phyloP scores from a whole-genome alignment of 2,888 invertebrate genomes.

The Pollenia labialis region DNA sequence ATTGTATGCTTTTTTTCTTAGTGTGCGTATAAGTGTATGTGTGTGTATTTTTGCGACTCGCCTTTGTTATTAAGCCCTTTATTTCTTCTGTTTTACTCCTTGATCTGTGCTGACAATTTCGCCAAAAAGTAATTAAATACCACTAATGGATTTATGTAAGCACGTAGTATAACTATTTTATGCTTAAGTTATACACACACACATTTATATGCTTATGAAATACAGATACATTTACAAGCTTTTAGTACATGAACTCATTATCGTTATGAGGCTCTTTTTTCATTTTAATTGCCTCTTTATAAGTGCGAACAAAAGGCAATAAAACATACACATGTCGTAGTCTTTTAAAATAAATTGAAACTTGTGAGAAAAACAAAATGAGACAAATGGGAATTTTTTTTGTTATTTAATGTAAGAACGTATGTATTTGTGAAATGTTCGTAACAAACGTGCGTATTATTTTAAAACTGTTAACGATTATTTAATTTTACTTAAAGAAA shows the following conservation, averaged over 20 bases:
- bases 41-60: neutral
- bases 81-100: constrained; percentile 41
- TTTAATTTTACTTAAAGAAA: no score
- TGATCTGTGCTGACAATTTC: constrained; percentile 63
- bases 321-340: constrained; percentile 26
- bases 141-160: constrained; percentile 65
- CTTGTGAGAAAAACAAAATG: neutral
- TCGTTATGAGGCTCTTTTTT: constrained; percentile 37
- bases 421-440: neutral
- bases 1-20: neutral
- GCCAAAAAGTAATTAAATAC: constrained; percentile 68
- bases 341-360: neutral
- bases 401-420: neutral
- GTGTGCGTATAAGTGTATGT: neutral
- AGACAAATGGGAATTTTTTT: neutral
- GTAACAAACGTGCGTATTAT: no score
- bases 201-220: neutral
- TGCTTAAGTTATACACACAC: constrained; percentile 3
- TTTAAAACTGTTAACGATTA: no score
- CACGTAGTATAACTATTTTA: constrained; percentile 63
- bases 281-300: constrained; percentile 49
- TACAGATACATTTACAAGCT: neutral
- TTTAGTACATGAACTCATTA: constrained; percentile 48
- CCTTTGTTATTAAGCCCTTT: constrained; percentile 30
- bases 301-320: constrained; percentile 15